These are phyloP conservation scores for Gibbula magus DNA, from an alignment of 2,888 invertebrate species.

Conservation along the genomic window DNA sequence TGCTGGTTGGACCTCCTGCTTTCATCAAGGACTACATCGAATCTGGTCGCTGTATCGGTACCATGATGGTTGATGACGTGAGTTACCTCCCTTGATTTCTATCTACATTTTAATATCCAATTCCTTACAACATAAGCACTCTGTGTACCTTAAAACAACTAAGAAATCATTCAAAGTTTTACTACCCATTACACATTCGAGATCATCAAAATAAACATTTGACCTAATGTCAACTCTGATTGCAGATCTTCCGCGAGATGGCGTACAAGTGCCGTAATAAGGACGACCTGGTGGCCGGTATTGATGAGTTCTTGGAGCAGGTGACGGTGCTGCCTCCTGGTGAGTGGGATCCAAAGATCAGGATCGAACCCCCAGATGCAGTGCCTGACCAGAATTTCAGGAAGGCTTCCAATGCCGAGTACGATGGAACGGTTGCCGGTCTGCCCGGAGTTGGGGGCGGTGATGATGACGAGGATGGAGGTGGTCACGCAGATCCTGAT, in stretches of 20 bases:
- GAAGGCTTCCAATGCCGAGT: conserved; percentile 27
- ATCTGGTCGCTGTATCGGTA: conserved; percentile 97
- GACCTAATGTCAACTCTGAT: neutral
- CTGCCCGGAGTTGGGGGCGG: neutral
- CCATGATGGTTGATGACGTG: conserved; percentile 97
- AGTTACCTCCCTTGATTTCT: conserved; percentile 3
- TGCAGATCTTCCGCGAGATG: conserved; percentile 72
- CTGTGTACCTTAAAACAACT: no score
- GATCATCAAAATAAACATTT: no score
- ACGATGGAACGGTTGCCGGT: neutral
- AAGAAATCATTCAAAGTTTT: no score
- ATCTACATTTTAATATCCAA: no score
- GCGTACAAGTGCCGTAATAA: conserved; percentile 75
- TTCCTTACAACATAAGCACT: no score
- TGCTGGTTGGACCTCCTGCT: conserved; percentile 63
- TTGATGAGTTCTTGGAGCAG: conserved; percentile 94
- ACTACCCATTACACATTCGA: no score
- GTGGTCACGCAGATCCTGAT: conserved; percentile 81
- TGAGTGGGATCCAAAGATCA: conserved; percentile 96
- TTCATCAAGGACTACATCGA: conserved; percentile 83
- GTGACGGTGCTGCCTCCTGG: conserved; percentile 91
- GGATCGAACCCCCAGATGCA: conserved; percentile 74
- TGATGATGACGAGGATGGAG: conserved; percentile 84
- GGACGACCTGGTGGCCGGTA: conserved; percentile 92
- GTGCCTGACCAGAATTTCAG: conserved; percentile 62